Percentiles rank a stretch among this genome's conserved stretches.
Evolutionary conservation across 2,113 vertebrate genomes (phyloP).

Genomic region (Empidonax traillii): DNA sequence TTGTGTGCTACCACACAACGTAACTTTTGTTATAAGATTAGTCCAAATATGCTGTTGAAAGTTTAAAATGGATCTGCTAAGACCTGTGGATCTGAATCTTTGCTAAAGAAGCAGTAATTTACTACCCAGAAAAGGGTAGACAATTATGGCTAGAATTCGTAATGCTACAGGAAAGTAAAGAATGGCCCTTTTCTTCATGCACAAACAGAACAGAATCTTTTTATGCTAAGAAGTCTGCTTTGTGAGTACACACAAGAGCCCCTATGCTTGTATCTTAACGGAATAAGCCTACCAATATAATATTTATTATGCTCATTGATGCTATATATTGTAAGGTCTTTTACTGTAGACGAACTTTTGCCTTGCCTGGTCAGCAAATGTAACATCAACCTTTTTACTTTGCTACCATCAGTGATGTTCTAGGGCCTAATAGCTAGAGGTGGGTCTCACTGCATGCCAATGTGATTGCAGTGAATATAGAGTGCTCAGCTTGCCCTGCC

Average conservation of each 20-base stretch:
- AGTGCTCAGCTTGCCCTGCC: neutral
- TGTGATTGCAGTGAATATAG: neutral
- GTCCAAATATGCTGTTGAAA: neutral
- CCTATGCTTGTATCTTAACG: neutral
- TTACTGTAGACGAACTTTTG: neutral
- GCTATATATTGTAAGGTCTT: neutral
- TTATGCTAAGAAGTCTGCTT: neutral
- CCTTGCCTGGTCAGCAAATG: neutral
- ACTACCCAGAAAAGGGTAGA: neutral
- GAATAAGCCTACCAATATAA: neutral
- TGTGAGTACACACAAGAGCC: neutral
- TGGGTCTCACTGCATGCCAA: neutral
- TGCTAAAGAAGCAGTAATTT: neutral
- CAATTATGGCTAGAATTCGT: neutral
- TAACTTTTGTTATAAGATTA: neutral
- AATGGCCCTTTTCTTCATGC: neutral
- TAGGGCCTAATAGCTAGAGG: neutral
- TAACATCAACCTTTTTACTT: neutral
- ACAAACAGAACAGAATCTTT: neutral
- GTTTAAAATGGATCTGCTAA: neutral
- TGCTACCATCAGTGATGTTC: neutral
- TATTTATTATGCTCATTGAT: neutral
- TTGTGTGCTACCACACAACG: neutral
- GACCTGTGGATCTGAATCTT: neutral
- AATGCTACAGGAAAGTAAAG: neutral